A percentile compares a stretch with the other conserved stretches of the same genome.
Conservation (phyloP, 2,797 vertebrate genomes). For the Myotis findleyi region DNA sequence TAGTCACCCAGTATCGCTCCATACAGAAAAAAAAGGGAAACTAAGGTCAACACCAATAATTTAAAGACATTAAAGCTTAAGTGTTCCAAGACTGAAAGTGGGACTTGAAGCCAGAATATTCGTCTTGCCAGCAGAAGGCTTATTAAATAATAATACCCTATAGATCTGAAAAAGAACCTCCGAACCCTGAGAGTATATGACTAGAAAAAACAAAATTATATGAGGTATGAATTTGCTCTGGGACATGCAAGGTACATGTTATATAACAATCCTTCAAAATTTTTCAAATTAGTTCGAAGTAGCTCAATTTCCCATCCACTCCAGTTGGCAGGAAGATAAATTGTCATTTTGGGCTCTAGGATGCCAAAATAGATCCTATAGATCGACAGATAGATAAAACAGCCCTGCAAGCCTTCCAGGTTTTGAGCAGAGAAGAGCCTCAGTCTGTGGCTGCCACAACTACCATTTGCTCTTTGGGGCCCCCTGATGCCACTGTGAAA, state of each 20-base stretch:
- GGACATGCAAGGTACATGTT: not conserved
- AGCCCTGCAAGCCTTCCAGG: not conserved
- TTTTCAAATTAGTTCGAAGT: constrained; percentile 4
- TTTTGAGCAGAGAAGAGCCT: not conserved
- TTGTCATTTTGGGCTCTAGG: not conserved
- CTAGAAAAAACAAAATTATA: constrained; percentile 12
- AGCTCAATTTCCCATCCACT: not conserved
- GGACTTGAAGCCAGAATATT: not conserved
- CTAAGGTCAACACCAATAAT: not conserved
- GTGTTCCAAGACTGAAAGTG: not conserved
- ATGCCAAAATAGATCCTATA: not conserved
- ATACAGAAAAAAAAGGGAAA: not conserved
- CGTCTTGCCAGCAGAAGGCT: not conserved
- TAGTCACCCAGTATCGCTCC: not conserved
- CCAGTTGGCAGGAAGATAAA: not conserved
- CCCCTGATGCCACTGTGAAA: not conserved
- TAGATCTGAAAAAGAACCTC: not conserved
- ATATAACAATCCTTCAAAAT: not conserved
- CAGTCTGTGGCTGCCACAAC: not conserved
- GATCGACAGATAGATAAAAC: not conserved
- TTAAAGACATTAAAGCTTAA: constrained; percentile 10
- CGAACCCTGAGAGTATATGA: not conserved
- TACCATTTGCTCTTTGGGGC: not conserved
- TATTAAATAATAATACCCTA: not conserved
- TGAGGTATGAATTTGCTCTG: not conserved